Evolutionary conservation across 2,113 vertebrate genomes (phyloP).

Genomic region (Tautogolabrus adspersus): DNA sequence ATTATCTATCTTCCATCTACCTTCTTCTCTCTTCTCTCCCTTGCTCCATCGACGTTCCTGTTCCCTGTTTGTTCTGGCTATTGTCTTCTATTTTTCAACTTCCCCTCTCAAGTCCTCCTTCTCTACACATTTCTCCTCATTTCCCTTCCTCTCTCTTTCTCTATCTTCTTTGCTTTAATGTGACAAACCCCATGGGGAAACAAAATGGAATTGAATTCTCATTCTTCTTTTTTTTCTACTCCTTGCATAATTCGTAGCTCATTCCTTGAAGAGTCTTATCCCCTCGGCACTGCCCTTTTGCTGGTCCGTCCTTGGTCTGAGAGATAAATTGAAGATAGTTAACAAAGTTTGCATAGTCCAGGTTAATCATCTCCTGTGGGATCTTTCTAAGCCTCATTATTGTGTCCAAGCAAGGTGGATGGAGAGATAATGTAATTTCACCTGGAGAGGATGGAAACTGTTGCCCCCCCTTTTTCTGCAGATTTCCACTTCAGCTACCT

Average conservation of each 20-base stretch:
- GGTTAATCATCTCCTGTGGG: conserved; percentile 46
- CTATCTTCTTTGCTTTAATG: conserved; percentile 22
- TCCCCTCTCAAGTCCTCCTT: conserved; percentile 7
- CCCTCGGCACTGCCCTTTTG: conserved; percentile 13
- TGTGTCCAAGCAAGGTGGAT: conserved; percentile 19
- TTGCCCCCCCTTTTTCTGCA: conserved; percentile 3
- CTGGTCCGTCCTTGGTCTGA: conserved; percentile 28
- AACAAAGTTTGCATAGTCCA: conserved; percentile 50
- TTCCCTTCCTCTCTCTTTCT: background rate
- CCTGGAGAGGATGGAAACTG: conserved; percentile 15
- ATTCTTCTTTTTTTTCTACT: conserved; percentile 19
- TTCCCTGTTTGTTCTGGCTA: conserved; percentile 26
- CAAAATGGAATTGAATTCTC: conserved; percentile 37
- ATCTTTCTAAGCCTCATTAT: conserved; percentile 41
- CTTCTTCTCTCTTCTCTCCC: background rate
- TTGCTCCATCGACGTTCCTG: background rate
- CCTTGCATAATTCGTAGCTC: conserved; percentile 33
- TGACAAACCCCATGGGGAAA: conserved; percentile 13
- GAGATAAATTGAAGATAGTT: conserved; percentile 34
- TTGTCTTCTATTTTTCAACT: conserved; percentile 13
- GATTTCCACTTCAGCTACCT: conserved; percentile 22
- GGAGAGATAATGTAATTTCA: conserved; percentile 34
- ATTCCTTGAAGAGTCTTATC: background rate
- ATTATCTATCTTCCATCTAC: background rate
- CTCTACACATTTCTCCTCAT: background rate